Evolutionary conservation across 2,113 vertebrate genomes (phyloP), one percentile per base, ranked within the genome.

Genomic region (Actenoides lindsayi): DNA sequence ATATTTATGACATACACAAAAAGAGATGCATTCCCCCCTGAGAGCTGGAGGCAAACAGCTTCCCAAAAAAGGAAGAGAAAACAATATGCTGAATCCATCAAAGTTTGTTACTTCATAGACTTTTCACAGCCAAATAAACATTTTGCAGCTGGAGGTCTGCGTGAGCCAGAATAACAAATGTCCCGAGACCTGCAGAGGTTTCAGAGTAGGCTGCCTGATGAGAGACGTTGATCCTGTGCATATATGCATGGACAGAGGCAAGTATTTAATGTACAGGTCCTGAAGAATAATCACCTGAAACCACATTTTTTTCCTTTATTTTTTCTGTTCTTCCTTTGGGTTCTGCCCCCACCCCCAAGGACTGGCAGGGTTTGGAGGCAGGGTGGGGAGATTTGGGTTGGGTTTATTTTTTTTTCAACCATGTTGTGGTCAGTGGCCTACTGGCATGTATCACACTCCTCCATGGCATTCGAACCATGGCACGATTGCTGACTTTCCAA

Each of bases 41-140:
- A 82, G 77, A 89, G 53, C 60, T 53, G 74, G 6, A 89, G 56
- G 92, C 89, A 95, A 93, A 92, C 35, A 50, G 83, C 83, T 87
- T 89, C 86, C 60, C 92, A 75, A 92, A 95, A 94, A 94, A 93
- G 88, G 76, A 91, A 95, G 91, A 35, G 76, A 93, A 95, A 92
- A 94, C 92, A 97, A 96, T 88, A 75, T 7, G 69, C 76, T 77
- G 86, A 78, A 89, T 87, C 90, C 83, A 82, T 95, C 90, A 93
- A 84, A 93, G 86, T n/a, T 84, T 48, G 81, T 93, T 92, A 90
- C 96, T 94, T 79, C 83, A 76, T 75, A 76, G 83, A 82, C 83
- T 93, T 90, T 96, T 92, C 90, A 95, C 92, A 94, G 80, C 89
- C 92, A 95, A 94, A 87, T 89, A 96, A 96, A 95, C 81, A 92